Conservation (phyloP, 2,888 invertebrate genomes). For the Prenolepis imparis region DNA sequence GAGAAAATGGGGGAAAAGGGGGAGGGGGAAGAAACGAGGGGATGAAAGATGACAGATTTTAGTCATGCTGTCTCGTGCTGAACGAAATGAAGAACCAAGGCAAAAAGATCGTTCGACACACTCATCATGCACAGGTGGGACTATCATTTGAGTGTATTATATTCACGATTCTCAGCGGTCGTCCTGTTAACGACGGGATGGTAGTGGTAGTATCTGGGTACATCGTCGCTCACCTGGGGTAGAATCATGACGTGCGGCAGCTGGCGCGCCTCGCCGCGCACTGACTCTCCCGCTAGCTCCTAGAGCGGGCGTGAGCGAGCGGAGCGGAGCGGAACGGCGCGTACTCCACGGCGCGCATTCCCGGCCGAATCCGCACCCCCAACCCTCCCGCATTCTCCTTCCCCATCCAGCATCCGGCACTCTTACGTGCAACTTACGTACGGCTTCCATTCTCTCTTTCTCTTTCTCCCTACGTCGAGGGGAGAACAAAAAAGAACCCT, state of each 20-base stretch:
- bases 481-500: not conserved
- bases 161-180: constrained; percentile 69
- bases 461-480: constrained; percentile 37
- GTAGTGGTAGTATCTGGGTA: constrained; percentile 70
- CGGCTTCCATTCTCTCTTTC: constrained; percentile 42
- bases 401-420: constrained; percentile 37
- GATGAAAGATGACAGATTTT: not conserved
- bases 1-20: not conserved
- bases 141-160: constrained; percentile 54
- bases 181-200: constrained; percentile 56
- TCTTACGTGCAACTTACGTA: constrained; percentile 24
- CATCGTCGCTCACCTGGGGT: constrained; percentile 83
- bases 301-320: constrained; percentile 62
- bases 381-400: constrained; percentile 50
- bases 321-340: not conserved
- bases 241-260: constrained; percentile 86
- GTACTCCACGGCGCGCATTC: constrained; percentile 46
- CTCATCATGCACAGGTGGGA: constrained; percentile 57
- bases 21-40: not conserved
- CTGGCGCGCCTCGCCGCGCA: constrained; percentile 86
- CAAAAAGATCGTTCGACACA: constrained; percentile 43
- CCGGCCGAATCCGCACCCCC: constrained; percentile 62
- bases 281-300: constrained; percentile 83
- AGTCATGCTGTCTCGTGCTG: constrained; percentile 62
- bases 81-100: constrained; percentile 36